Evolutionary conservation across 1,140 invertebrate genomes (phyloP), one percentile per base, ranked within the genome.

Genomic region (Leptopilina clavipes): DNA sequence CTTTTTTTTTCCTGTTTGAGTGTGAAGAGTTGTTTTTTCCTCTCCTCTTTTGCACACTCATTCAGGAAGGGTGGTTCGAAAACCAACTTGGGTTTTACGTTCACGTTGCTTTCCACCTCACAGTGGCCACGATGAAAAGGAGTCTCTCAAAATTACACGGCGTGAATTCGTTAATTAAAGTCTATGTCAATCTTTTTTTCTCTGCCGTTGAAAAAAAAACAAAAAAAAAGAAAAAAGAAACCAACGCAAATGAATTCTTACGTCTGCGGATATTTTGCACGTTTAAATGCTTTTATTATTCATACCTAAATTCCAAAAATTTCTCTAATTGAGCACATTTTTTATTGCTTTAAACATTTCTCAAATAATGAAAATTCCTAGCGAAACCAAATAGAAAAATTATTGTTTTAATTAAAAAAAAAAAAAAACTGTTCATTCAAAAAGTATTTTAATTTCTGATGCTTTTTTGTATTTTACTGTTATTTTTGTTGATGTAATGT

Each of bases 91-190:
- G 9, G 37, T n/a, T 52, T 52, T 52, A 52, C 48, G 56, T 65
- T 11, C 22, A 65, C 19, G 56, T 11, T 31, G 22, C 25, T 12
- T 65, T 65, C 59, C 59, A 7, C 25, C 59, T 65, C 22, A 6
- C 22, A n/a, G 59, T 37, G 59, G 22, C 59, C 25, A 10, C 14
- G 48, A 65, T 31, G 19, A 65, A 65, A 31, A 65, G 59, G 59
- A 31, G 59, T n/a, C 25, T n/a, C 25, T 65, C 59, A 22, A 65
- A 65, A 65, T 65, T 65, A 65, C 59, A 31, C n/a, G 19, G 59
- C 59, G 59, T 65, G 59, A 65, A 65, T 65, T 65, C 25, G 59
- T 65, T 65, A 65, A 65, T 65, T 65, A 65, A 65, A 65, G 56
- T 11, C 56, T 65, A 19, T 65, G 22, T 65, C 56, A 65, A 65